Evolutionary conservation across 2,797 vertebrate genomes (phyloP), one percentile per base, ranked within the genome.

Genomic region (Gymnothorax reevesii): DNA sequence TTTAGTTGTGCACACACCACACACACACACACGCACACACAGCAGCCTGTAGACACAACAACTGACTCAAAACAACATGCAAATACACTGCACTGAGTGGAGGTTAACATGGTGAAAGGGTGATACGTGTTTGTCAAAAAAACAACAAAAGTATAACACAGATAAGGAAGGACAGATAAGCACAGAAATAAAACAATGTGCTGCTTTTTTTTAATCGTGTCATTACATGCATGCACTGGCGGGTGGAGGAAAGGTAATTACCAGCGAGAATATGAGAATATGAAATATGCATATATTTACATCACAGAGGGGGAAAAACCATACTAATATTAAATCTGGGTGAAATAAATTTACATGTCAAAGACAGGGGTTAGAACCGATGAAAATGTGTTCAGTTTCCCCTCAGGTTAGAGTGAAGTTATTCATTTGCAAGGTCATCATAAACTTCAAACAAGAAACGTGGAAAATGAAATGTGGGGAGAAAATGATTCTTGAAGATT

Each of bases 361-460:
- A 93, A 92, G 91, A 90, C 93, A 82, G 90, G 92, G 92, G 92
- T 95, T 92, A 93, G 88, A 91, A 57, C 89, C 94, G 91, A 95
- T 96, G 95, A 94, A 95, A 95, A 94, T 92, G 90, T 89, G 90
- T 71, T 85, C 75, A 27, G 86, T 90, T 92, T 42, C 94, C 93
- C 94, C 86, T 86, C 85, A 86, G 94, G 91, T 86, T 88, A 87
- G 79, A 88, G 85, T 90, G 91, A 90, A 94, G 93, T 94, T 94
- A 95, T 95, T 95, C 95, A 93, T 93, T 93, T 94, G 91, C 90
- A 90, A 92, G 90, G 90, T 91, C 90, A 93, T 93, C 92, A 92
- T 92, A 94, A 94, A 94, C 92, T 91, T 93, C 86, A 93, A 93
- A 94, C 92, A 94, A 91, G 79, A 91, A 94, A 92, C 91, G 57